Conservation (phyloP, 2,797 vertebrate species). For the Discoglossus pictus region DNA sequence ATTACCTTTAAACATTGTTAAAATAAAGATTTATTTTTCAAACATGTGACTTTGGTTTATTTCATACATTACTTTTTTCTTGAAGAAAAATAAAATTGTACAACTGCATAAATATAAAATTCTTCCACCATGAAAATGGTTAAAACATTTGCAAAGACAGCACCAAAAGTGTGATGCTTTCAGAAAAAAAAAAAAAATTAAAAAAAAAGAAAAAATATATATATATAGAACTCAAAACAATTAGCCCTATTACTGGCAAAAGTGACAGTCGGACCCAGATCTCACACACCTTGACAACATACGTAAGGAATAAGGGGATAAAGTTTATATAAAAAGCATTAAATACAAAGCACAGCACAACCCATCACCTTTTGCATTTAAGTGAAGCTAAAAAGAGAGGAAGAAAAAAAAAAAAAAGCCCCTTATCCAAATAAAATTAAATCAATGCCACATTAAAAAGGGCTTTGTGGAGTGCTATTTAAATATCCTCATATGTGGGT, state of each 20-base stretch:
- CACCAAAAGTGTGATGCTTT: constrained; percentile 91
- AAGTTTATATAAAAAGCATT: constrained; percentile 68
- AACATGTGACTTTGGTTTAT: constrained; percentile 99
- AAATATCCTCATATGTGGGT: constrained; percentile 72
- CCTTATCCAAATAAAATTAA: constrained; percentile 64
- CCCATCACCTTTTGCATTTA: constrained; percentile 73
- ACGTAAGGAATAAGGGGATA: constrained; percentile 74
- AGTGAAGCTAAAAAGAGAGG: constrained; percentile 63
- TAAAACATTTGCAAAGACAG: constrained; percentile 99
- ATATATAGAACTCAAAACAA: constrained; percentile 81
- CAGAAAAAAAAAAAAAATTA: constrained; percentile 76
- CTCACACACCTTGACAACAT: constrained; percentile 74
- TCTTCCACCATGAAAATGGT: constrained; percentile 99
- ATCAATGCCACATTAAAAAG: constrained; percentile 67
- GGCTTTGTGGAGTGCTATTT: constrained; percentile 87
- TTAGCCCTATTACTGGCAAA: constrained; percentile 74
- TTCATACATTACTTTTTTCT: constrained; percentile 95
- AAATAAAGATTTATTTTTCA: constrained; percentile 90
- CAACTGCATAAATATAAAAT: constrained; percentile 99
- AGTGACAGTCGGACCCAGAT: constrained; percentile 72
- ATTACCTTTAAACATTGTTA: constrained; percentile 85
- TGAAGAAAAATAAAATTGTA: constrained; percentile 96
- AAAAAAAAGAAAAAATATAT: constrained; percentile 67
- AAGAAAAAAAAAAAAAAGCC: constrained; percentile 71
- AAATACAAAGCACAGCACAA: constrained; percentile 75